Percentiles rank a stretch among this genome's conserved stretches.
phyloP scores from a whole-genome alignment of 2,797 vertebrate genomes.

The Craterocephalus amniculus region DNA sequence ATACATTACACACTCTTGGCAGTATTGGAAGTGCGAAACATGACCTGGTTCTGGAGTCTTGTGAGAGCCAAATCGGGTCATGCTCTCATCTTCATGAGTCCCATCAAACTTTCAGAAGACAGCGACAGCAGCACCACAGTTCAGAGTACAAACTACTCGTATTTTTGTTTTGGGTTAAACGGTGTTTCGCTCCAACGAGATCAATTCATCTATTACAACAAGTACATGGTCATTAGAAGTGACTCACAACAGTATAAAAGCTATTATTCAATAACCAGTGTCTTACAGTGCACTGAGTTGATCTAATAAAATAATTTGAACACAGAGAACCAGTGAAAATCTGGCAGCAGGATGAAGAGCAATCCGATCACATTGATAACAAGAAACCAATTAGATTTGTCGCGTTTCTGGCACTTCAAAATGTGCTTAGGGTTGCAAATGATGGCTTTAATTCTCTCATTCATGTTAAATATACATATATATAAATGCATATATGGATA shows the following conservation, averaged over 20 bases:
- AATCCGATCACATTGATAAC: slow-evolving; percentile 73
- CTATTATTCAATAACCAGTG: slow-evolving; percentile 72
- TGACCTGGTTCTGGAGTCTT: slow-evolving; percentile 61
- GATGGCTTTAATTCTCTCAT: slow-evolving; percentile 94
- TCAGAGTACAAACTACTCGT: slow-evolving; percentile 68
- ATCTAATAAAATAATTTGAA: slow-evolving; percentile 74
- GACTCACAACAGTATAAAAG: slow-evolving; percentile 77
- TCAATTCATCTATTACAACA: slow-evolving; percentile 61
- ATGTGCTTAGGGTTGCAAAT: slow-evolving; percentile 97
- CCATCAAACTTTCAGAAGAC: slow-evolving; percentile 62
- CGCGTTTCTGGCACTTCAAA: slow-evolving; percentile 83
- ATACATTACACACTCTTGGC: slow-evolving; percentile 77
- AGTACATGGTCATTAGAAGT: slow-evolving; percentile 68
- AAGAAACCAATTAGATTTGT: slow-evolving; percentile 77
- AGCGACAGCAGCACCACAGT: slow-evolving; percentile 76
- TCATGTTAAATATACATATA: slow-evolving; percentile 70
- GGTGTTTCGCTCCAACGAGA: slow-evolving; percentile 61
- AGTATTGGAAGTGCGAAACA: slow-evolving; percentile 77
- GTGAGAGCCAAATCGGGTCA: slow-evolving; percentile 58
- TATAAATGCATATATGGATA: slow-evolving; percentile 1
- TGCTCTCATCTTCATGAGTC: slow-evolving; percentile 58
- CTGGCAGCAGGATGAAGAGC: slow-evolving; percentile 75
- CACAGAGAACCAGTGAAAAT: slow-evolving; percentile 75
- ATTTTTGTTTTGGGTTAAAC: slow-evolving; percentile 64
- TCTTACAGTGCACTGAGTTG: slow-evolving; percentile 73